Evolutionary conservation across 1,140 invertebrate species (phyloP).

Genomic region (Zophobas morio): DNA sequence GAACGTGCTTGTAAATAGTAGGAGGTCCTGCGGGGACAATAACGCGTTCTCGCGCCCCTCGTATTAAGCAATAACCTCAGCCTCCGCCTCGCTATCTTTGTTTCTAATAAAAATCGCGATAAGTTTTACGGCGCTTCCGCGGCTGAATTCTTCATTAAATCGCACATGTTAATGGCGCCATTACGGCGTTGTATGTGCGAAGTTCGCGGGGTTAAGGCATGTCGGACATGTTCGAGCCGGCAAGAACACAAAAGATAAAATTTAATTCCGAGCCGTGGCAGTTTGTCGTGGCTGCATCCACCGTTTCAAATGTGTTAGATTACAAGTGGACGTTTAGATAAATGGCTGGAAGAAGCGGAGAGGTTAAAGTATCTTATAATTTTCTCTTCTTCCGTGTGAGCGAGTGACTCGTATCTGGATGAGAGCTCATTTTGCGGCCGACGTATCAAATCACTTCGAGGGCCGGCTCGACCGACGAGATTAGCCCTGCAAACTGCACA

Average conservation of each 20-base stretch:
- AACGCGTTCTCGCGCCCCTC: no score
- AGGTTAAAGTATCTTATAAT: constrained; percentile 41
- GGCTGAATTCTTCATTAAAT: neutral
- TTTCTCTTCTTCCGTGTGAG: constrained; percentile 18
- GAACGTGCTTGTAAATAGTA: no score
- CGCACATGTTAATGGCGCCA: neutral
- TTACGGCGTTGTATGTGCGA: neutral
- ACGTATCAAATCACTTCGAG: constrained; percentile 40
- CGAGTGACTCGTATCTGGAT: constrained; percentile 2
- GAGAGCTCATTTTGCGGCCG: constrained; percentile 32
- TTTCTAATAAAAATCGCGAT: no score
- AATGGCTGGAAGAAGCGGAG: constrained; percentile 9
- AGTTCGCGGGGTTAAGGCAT: neutral
- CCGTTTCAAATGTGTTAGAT: constrained; percentile 2
- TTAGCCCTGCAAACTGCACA: constrained; percentile 39
- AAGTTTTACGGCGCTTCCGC: neutral
- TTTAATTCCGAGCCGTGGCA: constrained; percentile 8
- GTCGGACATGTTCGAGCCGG: constrained; percentile 6
- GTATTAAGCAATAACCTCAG: no score
- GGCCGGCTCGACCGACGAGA: constrained; percentile 22
- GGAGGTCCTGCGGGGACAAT: no score
- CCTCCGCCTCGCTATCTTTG: no score
- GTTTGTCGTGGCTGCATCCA: constrained; percentile 10
- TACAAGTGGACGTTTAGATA: constrained; percentile 20
- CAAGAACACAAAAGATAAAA: neutral